These are phyloP conservation scores for Orchestia grillus DNA, from an alignment of 1,140 invertebrate species.

Conservation along the genomic window DNA sequence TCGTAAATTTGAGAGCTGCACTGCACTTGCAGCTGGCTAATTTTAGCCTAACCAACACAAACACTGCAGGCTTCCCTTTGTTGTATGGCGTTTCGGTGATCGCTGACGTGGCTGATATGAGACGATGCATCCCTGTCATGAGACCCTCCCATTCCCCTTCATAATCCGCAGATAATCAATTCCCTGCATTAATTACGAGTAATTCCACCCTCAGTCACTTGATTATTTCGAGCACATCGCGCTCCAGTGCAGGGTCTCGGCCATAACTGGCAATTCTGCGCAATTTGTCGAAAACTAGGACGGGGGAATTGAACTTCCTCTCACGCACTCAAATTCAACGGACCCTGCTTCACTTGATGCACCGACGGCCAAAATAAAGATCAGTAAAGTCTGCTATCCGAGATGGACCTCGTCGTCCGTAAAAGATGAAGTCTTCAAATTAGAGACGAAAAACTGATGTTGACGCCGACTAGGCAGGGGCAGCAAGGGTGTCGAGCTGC, in stretches of 20 bases:
- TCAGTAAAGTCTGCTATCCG: neutral
- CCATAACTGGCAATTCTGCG: neutral
- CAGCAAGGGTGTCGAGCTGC: neutral
- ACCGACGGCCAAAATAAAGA: neutral
- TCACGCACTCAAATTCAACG: neutral
- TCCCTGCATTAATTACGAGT: slow-evolving; percentile 50
- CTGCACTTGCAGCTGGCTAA: neutral
- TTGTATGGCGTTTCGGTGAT: neutral
- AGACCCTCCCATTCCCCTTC: slow-evolving; percentile 34
- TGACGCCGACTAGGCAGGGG: neutral
- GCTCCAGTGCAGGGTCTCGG: neutral
- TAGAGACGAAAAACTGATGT: neutral
- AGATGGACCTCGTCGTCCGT: neutral
- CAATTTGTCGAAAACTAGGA: neutral
- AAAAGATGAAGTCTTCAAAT: neutral
- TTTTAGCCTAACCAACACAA: neutral
- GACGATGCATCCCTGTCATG: slow-evolving; percentile 28
- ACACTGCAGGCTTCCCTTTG: neutral
- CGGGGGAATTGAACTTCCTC: neutral
- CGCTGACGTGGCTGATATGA: neutral
- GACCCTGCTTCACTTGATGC: neutral
- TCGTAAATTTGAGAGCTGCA: neutral
- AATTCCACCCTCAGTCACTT: slow-evolving; percentile 46
- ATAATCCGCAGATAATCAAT: slow-evolving; percentile 53
- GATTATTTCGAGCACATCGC: slow-evolving; percentile 44